These are phyloP conservation scores for Drosophila antonietae DNA, from an alignment of 2,888 invertebrate genomes.

Conservation along the genomic window DNA sequence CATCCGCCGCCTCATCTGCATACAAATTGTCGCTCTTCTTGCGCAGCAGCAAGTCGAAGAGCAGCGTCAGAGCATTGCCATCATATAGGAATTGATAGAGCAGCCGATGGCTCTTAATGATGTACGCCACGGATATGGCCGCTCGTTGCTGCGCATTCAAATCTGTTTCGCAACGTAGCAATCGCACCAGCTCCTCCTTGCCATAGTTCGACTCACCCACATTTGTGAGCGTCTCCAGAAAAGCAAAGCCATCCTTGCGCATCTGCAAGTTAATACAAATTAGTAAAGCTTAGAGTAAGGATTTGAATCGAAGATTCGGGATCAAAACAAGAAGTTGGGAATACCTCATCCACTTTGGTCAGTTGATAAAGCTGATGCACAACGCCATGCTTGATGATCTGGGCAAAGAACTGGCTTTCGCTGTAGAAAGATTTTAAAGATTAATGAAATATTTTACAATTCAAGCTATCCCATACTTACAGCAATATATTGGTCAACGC, in stretches of 20 bases:
- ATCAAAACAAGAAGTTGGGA: background rate
- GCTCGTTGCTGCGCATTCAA: constrained; percentile 80
- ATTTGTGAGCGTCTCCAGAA: constrained; percentile 82
- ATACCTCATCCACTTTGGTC: constrained; percentile 79
- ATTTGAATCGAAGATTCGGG: background rate
- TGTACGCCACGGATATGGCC: constrained; percentile 83
- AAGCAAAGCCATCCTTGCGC: constrained; percentile 77
- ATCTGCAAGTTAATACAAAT: constrained; percentile 61
- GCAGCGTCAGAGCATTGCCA: constrained; percentile 79
- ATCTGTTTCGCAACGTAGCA: constrained; percentile 80
- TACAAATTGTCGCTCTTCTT: constrained; percentile 75
- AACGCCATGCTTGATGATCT: constrained; percentile 82
- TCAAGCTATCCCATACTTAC: constrained; percentile 59
- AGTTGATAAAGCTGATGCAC: constrained; percentile 82
- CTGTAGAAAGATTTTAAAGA: constrained; percentile 42
- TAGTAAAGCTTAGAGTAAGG: background rate
- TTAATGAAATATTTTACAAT: background rate
- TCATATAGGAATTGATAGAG: constrained; percentile 83
- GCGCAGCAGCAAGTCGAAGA: constrained; percentile 81
- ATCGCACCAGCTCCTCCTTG: constrained; percentile 82
- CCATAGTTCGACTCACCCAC: constrained; percentile 84
- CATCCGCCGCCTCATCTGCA: constrained; percentile 82
- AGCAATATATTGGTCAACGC: constrained; percentile 83
- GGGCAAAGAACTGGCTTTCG: constrained; percentile 84
- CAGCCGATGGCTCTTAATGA: constrained; percentile 81